Base-by-base conservation (phyloP, 2,797 vertebrate genomes). In the Notamacropus eugenii region DNA sequence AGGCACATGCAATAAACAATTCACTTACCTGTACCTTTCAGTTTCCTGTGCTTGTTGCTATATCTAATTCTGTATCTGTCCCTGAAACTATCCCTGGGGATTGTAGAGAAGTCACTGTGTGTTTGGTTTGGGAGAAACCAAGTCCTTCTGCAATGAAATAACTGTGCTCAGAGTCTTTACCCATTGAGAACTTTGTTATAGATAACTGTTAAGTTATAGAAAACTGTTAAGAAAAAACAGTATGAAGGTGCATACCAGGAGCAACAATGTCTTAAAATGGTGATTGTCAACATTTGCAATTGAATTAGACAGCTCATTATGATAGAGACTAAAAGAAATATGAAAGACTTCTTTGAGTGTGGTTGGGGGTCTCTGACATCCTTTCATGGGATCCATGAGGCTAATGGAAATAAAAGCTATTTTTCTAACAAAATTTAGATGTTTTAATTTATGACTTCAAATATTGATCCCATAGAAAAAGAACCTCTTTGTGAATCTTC, bases 121-220 rank as follows among this genome's bases (percentile, higher is more conserved):
- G 94, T 91, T 92, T 4, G 67, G 50, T 96, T 92, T 91, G 5
- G 87, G 54, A 46, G 54, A 93, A 91, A 31, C 95, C 29, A 93
- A 50, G 92, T 90, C 29, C 24, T 54, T 2, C 59, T 34, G 67
- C 34, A 92, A 34, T 90, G 62, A 91, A 55, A 57, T 87, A 14
- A 94, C 12, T 13, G 94, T 87, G 82, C 1, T 31, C 55, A 92
- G 74, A 50, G 24, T 50, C 9, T 28, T 87, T 87, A 87, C 24
- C 34, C 50, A 56, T 1, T 4, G 34, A 93, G 10, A 22, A 28
- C 13, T 16, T 54, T 90, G 28, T 57, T 55, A 90, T 67, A 93
- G 28, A 94, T 11, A 94, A 29, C 24, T 87, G 40, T 87, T 82
- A 9, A 82, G 19, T 57, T 55, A 90, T 67, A 93, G 28, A 94